A percentile compares a stretch with the other conserved stretches of the same genome.
Evolutionary conservation across 2,888 invertebrate genomes (phyloP).

Genomic region (Conchocele bisecta): DNA sequence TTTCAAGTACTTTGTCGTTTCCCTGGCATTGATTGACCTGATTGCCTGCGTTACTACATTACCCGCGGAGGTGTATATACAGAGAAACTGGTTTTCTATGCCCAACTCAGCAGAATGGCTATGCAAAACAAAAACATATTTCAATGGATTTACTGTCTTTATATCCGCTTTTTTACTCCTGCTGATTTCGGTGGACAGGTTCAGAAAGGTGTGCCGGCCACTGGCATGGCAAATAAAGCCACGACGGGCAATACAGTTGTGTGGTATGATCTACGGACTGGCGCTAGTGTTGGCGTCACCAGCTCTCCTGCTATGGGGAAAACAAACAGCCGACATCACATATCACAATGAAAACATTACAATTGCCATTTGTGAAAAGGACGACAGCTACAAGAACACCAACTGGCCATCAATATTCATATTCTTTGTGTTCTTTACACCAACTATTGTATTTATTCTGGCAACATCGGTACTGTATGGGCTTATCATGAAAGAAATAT

Average conservation of each 20-base stretch:
- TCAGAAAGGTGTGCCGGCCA: conserved; percentile 27
- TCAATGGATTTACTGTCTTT: conserved; percentile 41
- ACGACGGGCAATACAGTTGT: conserved; percentile 4
- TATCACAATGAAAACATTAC: conserved; percentile 7
- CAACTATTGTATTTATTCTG: conserved; percentile 18
- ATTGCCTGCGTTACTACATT: conserved; percentile 24
- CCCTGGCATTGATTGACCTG: conserved; percentile 24
- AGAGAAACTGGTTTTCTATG: conserved; percentile 25
- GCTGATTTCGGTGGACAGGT: conserved; percentile 31
- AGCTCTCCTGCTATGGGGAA: conserved; percentile 24
- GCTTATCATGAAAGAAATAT: conserved; percentile 16
- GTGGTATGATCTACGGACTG: conserved; percentile 9
- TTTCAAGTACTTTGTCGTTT: conserved; percentile 35
- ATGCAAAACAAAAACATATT: conserved; percentile 33
- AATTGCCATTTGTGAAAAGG: conserved; percentile 25
- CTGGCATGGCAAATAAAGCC: conserved; percentile 34
- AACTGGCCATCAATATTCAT: conserved; percentile 19
- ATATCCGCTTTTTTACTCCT: conserved; percentile 25
- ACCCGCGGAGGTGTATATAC: conserved; percentile 22
- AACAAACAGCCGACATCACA: conserved; percentile 15
- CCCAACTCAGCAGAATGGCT: conserved; percentile 22
- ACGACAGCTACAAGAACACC: conserved; percentile 24
- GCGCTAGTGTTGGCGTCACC: conserved; percentile 14
- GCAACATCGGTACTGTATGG: conserved; percentile 26
- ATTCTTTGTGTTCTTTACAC: conserved; percentile 8